Base-by-base conservation (phyloP, 2,888 invertebrate species). In the Byasa hedistus region DNA sequence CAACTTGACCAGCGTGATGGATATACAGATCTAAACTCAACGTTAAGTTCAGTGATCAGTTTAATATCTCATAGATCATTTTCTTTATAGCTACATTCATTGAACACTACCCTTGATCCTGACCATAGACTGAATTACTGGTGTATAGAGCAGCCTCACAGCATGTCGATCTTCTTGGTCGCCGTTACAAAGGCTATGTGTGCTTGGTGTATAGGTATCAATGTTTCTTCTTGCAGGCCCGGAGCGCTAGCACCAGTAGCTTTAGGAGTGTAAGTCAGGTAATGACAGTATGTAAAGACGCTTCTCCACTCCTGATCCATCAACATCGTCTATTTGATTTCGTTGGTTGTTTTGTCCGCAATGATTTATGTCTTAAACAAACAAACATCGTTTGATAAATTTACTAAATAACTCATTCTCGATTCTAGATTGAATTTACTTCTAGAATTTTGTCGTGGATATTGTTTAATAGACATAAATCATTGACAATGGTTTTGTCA, bases 241-340 rank as follows among this genome's bases (percentile, higher is more conserved):
- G 96, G 94, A 96, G 95, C 93, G 95, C 96, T 92, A 96, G 96
- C 94, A 95, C 96, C 93, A 95, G 95, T 96, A 96, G 96, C 95
- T 95, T 96, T 95, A 95, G 96, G 95, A 96, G 96, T 94, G 94
- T 96, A 87, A 96, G 96, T 93, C 96, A 96, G 96, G 96, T 96
- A 96, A 89, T 82, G 83, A 80, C 75, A 79, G 79, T 80, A 81
- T 23, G 67, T 68, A 68, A 64, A 39, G 80, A 77, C 51, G 87
- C 88, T 89, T 86, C 83, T 85, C 82, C 79, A 79, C 73, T 85
- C 86, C 87, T 84, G 83, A 76, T 75, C 15, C 85, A 85, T 84
- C 72, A 73, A 77, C 78, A 80, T 78, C 72, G 73, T 79, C 77
- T 77, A 71, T 78, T 79, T 83, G 71, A 76, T 84, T 84, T 81